Conservation (phyloP, 2,113 vertebrate genomes). For the Forbesichthys agassizii region DNA sequence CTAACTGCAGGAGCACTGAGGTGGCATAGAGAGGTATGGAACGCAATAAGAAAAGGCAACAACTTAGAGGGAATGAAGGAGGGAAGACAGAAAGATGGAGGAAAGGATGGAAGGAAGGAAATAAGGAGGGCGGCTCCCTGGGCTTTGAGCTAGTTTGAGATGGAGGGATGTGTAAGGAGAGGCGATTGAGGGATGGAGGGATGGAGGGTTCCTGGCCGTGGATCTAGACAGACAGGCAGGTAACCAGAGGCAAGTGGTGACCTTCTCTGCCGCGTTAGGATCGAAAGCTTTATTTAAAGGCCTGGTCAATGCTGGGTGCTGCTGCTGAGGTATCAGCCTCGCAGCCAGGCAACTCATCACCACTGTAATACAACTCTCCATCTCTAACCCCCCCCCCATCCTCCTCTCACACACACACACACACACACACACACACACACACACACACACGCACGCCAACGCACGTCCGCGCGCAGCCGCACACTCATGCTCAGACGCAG, state of each 20-base stretch:
- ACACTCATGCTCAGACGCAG: conserved; percentile 27
- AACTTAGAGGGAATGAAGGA: background rate
- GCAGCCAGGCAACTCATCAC: conserved; percentile 70
- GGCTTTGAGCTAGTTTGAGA: conserved; percentile 28
- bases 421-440: conserved; percentile 6
- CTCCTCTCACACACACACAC: conserved; percentile 3
- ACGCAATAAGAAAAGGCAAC: background rate
- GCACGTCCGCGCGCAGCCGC: conserved; percentile 27
- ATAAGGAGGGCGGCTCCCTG: background rate
- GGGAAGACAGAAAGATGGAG: background rate
- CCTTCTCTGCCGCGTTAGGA: conserved; percentile 70
- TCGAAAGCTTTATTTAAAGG: conserved; percentile 79
- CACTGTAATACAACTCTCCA: conserved; percentile 73
- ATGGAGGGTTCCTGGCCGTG: conserved; percentile 70
- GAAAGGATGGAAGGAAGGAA: background rate
- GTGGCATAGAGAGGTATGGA: background rate
- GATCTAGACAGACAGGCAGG: conserved; percentile 79
- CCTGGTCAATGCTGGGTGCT: conserved; percentile 77
- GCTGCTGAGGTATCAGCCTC: conserved; percentile 74
- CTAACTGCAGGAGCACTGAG: no score
- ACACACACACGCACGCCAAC: background rate
- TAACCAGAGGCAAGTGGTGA: conserved; percentile 80
- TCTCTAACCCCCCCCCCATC: conserved; percentile 38
- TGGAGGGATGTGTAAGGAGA: conserved; percentile 12
- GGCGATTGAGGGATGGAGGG: conserved; percentile 53